phyloP scores from a whole-genome alignment of 2,888 invertebrate genomes.

The Hypolimnas misippus region DNA sequence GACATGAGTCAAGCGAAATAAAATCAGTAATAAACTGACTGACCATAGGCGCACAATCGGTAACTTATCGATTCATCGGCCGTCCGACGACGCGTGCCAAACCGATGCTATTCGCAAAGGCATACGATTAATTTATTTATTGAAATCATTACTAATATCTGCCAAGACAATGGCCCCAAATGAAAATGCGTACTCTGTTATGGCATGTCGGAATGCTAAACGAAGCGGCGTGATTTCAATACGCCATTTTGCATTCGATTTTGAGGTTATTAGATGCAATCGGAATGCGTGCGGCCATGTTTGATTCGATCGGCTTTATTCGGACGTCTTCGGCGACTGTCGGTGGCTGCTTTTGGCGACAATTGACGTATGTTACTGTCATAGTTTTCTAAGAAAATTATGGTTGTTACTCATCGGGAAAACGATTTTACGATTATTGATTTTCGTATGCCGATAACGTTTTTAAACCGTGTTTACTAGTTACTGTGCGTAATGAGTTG shows the following conservation, averaged over 20 bases:
- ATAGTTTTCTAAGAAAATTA: constrained; percentile 68
- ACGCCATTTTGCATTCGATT: constrained; percentile 82
- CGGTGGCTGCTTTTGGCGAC: constrained; percentile 62
- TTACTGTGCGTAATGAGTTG: neutral
- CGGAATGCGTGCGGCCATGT: constrained; percentile 80
- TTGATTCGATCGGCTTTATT: constrained; percentile 71
- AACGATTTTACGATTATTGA: constrained; percentile 11
- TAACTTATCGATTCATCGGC: constrained; percentile 74
- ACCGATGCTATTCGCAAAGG: constrained; percentile 75
- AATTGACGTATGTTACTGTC: constrained; percentile 71
- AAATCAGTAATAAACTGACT: constrained; percentile 66
- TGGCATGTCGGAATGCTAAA: constrained; percentile 82
- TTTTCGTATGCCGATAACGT: neutral
- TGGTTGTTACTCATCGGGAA: constrained; percentile 21
- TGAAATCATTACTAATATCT: constrained; percentile 84
- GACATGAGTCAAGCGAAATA: constrained; percentile 77
- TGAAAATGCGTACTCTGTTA: constrained; percentile 81
- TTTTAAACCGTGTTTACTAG: neutral
- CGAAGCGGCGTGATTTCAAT: constrained; percentile 80
- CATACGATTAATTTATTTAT: constrained; percentile 83
- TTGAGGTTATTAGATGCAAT: constrained; percentile 84
- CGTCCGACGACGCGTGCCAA: constrained; percentile 80
- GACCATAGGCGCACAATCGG: constrained; percentile 64
- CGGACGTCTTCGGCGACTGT: constrained; percentile 64
- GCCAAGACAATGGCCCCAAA: constrained; percentile 81